Evolutionary conservation across 1,140 invertebrate genomes (phyloP).

Genomic region (Planococcus citri): DNA sequence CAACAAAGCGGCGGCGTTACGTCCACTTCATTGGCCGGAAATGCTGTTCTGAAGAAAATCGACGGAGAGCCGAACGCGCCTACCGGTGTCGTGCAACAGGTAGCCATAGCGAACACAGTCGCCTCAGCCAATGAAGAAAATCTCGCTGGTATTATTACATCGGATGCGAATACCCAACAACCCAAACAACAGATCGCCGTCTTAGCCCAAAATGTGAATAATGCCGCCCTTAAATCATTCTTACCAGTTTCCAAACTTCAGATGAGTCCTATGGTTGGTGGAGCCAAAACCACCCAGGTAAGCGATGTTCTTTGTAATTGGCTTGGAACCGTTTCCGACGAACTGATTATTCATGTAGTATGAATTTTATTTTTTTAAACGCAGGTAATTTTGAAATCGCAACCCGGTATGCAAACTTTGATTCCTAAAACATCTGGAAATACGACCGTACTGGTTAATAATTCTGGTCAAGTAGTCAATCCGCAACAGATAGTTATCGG

Average conservation of each 20-base stretch:
- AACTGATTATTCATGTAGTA: neutral
- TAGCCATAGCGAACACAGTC: neutral
- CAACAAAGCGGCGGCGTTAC: constrained; percentile 19
- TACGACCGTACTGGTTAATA: constrained; percentile 27
- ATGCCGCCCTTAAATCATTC: neutral
- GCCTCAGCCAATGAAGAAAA: neutral
- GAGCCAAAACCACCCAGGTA: constrained; percentile 27
- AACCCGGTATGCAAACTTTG: neutral
- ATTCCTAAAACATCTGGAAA: neutral
- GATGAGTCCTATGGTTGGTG: constrained; percentile 23
- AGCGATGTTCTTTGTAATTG: too few species aligned
- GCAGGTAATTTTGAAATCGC: neutral
- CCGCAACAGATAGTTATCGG: constrained; percentile 29
- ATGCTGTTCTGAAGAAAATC: constrained; percentile 23
- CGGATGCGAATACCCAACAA: neutral
- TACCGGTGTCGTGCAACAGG: constrained; percentile 8
- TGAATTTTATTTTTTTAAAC: neutral
- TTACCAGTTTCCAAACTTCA: constrained; percentile 17
- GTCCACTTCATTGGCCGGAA: constrained; percentile 22
- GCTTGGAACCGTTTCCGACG: neutral
- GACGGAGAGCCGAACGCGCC: neutral
- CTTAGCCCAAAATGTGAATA: neutral
- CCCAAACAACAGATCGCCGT: constrained; percentile 2
- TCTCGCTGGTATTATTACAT: too few species aligned
- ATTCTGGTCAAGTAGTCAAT: constrained; percentile 29